Evolutionary conservation across 2,888 invertebrate species (phyloP).

Genomic region (Cheilosia vernalis): DNA sequence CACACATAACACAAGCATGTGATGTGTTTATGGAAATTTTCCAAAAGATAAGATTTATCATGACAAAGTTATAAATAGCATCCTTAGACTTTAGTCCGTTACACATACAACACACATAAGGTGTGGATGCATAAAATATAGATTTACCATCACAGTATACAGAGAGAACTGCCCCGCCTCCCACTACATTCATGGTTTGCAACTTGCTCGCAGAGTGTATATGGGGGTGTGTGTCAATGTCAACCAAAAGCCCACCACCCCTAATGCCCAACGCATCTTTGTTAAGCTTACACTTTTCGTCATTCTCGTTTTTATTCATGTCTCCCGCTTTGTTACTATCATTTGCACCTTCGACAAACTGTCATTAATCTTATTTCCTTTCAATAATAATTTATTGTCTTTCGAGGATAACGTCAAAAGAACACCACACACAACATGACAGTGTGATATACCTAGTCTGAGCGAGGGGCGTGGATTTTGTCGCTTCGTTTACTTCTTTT

Average conservation of each 20-base stretch:
- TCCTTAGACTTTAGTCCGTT: constrained; percentile 65
- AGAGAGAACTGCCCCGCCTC: no score
- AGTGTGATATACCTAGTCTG: not conserved
- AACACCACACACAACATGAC: constrained; percentile 55
- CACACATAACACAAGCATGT: constrained; percentile 13
- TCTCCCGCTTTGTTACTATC: constrained; percentile 73
- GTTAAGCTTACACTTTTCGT: constrained; percentile 71
- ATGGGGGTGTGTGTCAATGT: not conserved
- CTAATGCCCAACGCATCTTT: constrained; percentile 44
- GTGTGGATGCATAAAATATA: constrained; percentile 72
- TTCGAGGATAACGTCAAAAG: constrained; percentile 73
- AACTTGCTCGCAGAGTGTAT: not conserved
- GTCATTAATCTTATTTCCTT: constrained; percentile 75
- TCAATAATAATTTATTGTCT: constrained; percentile 75
- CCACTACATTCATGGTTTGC: not conserved
- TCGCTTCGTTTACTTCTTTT: constrained; percentile 26
- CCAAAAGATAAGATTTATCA: constrained; percentile 75
- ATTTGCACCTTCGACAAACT: constrained; percentile 75
- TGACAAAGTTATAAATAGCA: constrained; percentile 73
- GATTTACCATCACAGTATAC: constrained; percentile 51
- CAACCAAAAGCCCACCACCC: not conserved
- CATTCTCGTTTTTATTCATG: constrained; percentile 73
- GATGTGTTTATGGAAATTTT: constrained; percentile 74
- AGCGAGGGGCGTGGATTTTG: constrained; percentile 37
- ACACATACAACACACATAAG: constrained; percentile 41